Evolutionary conservation across 92 coral and sea anemone genomes (phyloP), one percentile per base, ranked within the genome.

Genomic region (Zoanthus gigantus): DNA sequence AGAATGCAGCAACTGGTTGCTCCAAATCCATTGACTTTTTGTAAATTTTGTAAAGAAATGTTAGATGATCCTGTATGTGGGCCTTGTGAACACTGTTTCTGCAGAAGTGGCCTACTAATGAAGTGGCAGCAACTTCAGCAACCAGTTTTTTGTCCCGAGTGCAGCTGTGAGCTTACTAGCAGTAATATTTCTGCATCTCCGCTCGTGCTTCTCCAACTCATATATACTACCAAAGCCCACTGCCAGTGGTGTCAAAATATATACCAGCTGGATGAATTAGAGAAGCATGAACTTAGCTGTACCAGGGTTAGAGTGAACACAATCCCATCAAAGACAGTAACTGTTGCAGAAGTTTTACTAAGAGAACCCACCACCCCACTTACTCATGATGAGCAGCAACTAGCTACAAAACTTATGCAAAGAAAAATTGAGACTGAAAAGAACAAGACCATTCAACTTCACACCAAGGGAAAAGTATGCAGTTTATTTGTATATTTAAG

Each of bases 191-290:
- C 29, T 76, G 50, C 89, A 30, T 83, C 89, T 45, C 83, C 89
- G 57, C 76, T 37, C 46, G 74, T 86, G 56, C 82, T 86, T 28
- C 83, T 86, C 30, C 84, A 86, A 60, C 83, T 86, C 17, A 76
- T 86, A 57, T 17, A 44, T 48, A 47, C 67, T 45, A 74, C 83
- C 84, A 72, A 54, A 72, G 89, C 89, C 34, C 77, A 60, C 65
- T 86, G 89, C 61, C 52, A 67, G 63, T 73, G 75, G 71, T 86
- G 89, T 45, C 76, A 86, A 5, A 86, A 86, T 67, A 86, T 86
- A 60, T 75, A 86, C 61, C 42, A 56, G 79, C 69, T 84, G 66
- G 88, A 72, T 50, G 52, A 75, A 1, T n/a, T 82, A 48, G 30
- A 72, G 77, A 72, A 72, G 4, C 29, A 72, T 44, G 77, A 72